Evolutionary conservation across 2,888 invertebrate genomes (phyloP).

Genomic region (Meiosimyza decipiens): DNA sequence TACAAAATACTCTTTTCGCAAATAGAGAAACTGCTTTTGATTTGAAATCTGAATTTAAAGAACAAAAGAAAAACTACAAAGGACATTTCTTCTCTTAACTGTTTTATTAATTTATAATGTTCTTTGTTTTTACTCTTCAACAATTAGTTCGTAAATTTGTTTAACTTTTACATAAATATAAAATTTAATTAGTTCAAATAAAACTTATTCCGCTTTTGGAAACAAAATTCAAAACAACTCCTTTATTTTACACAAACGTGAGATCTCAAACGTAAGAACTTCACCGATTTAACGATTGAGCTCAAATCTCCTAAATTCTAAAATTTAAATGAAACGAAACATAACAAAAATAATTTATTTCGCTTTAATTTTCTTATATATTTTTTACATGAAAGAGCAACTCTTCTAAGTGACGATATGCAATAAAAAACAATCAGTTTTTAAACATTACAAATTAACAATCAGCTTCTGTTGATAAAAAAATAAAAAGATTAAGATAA

Average conservation of each 20-base stretch:
- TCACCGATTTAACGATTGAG: slow-evolving; percentile 22
- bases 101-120: slow-evolving; percentile 4
- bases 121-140: not conserved
- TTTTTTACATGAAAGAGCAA: not conserved
- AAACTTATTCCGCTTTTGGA: too few relatives aligned
- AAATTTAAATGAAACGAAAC: not conserved
- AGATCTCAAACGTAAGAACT: slow-evolving; percentile 22
- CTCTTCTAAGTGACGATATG: slow-evolving; percentile 20
- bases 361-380: slow-evolving; percentile 14
- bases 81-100: not conserved
- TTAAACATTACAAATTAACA: slow-evolving; percentile 3
- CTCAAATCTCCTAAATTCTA: not conserved
- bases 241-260: not conserved
- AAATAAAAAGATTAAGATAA: slow-evolving; percentile 27
- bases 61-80: not conserved
- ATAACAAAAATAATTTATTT: not conserved
- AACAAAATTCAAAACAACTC: too few relatives aligned
- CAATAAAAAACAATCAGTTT: slow-evolving; percentile 15
- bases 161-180: not conserved
- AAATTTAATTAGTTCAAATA: too few relatives aligned
- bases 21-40: too few relatives aligned
- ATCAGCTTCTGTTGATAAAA: slow-evolving; percentile 11
- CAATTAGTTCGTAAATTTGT: not conserved
- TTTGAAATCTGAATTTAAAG: not conserved
- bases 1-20: too few relatives aligned